phyloP scores from a whole-genome alignment of 2,888 invertebrate genomes.

The Imbricaverruca yamaguchii region DNA sequence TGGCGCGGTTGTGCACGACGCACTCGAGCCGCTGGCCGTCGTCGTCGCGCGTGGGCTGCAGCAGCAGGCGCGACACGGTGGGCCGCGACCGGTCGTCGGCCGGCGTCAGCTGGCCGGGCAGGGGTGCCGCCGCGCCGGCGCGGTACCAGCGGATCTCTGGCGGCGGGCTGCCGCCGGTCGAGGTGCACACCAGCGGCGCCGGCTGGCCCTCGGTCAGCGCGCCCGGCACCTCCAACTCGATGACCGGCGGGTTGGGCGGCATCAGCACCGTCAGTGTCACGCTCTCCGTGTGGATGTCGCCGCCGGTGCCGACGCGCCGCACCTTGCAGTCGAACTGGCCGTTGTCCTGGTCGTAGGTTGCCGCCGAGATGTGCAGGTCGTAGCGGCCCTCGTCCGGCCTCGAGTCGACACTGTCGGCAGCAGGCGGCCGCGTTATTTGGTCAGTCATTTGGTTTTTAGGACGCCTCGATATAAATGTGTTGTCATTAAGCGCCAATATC shows the following conservation, averaged over 20 bases:
- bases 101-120: slow-evolving; percentile 37
- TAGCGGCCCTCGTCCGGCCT: slow-evolving; percentile 73
- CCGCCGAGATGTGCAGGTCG: slow-evolving; percentile 79
- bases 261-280: slow-evolving; percentile 78
- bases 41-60: slow-evolving; percentile 73
- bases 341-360: slow-evolving; percentile 83
- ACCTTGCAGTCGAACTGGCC: slow-evolving; percentile 74
- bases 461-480: too few species aligned
- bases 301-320: slow-evolving; percentile 71
- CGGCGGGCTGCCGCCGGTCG: slow-evolving; percentile 81
- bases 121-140: slow-evolving; percentile 26
- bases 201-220: slow-evolving; percentile 52
- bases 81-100: slow-evolving; percentile 66
- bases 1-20: slow-evolving; percentile 81
- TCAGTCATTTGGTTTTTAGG: too few species aligned
- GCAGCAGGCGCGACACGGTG: slow-evolving; percentile 63
- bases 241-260: slow-evolving; percentile 68
- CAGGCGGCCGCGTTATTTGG: too few species aligned
- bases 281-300: slow-evolving; percentile 72
- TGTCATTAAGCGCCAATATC: too few species aligned
- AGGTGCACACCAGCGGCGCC: slow-evolving; percentile 50
- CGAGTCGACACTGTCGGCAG: slow-evolving; percentile 59
- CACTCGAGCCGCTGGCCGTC: slow-evolving; percentile 76
- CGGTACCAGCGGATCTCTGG: slow-evolving; percentile 54
- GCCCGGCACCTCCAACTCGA: slow-evolving; percentile 65